Conservation (phyloP, 2,113 vertebrate species). For the Panthera uncia region DNA sequence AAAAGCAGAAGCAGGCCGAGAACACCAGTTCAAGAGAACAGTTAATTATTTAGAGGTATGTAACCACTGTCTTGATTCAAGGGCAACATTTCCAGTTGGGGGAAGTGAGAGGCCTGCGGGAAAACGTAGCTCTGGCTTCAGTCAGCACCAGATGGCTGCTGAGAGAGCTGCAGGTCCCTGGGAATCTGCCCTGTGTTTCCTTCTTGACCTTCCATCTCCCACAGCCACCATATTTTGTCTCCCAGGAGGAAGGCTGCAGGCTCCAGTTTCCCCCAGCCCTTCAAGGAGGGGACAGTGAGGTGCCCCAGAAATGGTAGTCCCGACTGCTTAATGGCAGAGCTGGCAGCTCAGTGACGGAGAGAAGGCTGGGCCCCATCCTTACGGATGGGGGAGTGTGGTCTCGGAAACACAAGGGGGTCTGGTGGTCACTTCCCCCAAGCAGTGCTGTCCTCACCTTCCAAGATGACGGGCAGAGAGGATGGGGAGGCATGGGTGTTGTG, state of each 20-base stretch:
- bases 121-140: conserved; percentile 49
- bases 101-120: conserved; percentile 34
- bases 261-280: conserved; percentile 70
- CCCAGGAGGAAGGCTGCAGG: conserved; percentile 43
- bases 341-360: fast-evolving
- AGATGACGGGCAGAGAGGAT: neutral
- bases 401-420: neutral
- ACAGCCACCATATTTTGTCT: conserved; percentile 52
- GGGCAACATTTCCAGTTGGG: conserved; percentile 20
- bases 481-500: neutral
- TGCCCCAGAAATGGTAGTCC: fast-evolving
- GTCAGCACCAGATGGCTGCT: conserved; percentile 40
- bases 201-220: conserved; percentile 76
- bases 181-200: conserved; percentile 65
- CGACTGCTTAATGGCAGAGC: neutral
- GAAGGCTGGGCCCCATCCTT: neutral
- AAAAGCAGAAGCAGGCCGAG: neutral
- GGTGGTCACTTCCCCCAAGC: neutral
- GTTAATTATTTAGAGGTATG: conserved; percentile 49
- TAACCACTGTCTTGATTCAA: conserved; percentile 11
- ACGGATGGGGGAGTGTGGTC: neutral
- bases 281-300: conserved; percentile 49
- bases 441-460: neutral
- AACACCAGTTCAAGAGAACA: neutral
- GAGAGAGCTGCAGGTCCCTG: neutral